Evolutionary conservation across 2,113 vertebrate genomes (phyloP).

Genomic region (Plecturocebus donacophilus): DNA sequence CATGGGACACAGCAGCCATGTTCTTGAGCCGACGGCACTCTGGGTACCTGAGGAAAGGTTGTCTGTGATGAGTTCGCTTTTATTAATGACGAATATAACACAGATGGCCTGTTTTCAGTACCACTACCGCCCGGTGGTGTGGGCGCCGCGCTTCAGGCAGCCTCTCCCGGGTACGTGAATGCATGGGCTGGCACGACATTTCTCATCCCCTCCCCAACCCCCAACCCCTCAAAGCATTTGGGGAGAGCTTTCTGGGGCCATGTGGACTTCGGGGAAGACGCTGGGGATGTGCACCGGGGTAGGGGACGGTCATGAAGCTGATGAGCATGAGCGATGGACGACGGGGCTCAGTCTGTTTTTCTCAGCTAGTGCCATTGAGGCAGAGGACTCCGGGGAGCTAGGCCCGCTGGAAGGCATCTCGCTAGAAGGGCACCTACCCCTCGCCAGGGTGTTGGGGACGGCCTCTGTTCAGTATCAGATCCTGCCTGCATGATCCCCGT

Average conservation of each 20-base stretch:
- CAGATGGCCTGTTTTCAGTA: slow-evolving; percentile 79
- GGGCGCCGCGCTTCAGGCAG: not conserved
- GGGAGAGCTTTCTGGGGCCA: not conserved
- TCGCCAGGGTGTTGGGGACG: fast-evolving
- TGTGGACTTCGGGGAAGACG: not conserved
- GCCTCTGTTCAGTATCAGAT: not conserved
- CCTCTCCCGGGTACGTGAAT: slow-evolving; percentile 53
- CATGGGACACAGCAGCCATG: fast-evolving
- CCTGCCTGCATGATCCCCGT: not conserved
- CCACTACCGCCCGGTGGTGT: not conserved
- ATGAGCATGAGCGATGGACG: not conserved
- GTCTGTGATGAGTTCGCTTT: slow-evolving; percentile 81
- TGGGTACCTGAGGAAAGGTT: slow-evolving; percentile 78
- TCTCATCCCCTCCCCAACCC: not conserved
- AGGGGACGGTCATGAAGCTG: not conserved
- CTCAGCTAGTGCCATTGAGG: fast-evolving
- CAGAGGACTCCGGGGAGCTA: not conserved
- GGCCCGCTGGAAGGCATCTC: too few relatives aligned
- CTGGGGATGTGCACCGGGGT: fast-evolving
- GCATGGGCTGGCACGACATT: not conserved
- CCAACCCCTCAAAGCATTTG: fast-evolving
- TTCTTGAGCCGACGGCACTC: fast-evolving
- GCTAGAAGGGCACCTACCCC: too few relatives aligned
- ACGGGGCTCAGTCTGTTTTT: fast-evolving
- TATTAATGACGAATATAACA: slow-evolving; percentile 81